phyloP scores from a whole-genome alignment of 2,888 invertebrate genomes.

The Erpobdella octoculata region DNA sequence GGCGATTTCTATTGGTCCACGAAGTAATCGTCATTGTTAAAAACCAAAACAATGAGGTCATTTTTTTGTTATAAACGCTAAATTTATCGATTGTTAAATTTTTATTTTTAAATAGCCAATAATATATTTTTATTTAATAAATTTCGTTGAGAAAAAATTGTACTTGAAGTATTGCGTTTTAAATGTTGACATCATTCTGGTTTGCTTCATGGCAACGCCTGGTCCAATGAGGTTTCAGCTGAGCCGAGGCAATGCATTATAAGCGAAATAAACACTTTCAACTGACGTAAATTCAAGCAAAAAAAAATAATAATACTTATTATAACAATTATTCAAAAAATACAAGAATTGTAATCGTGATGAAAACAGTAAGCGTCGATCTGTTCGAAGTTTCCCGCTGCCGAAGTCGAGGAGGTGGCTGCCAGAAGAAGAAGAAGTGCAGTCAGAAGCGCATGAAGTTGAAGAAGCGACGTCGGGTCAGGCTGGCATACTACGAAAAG shows the following conservation, averaged over 20 bases:
- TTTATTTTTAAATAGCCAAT: too few relatives aligned
- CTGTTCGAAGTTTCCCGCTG: constrained; percentile 2
- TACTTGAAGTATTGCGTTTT: too few relatives aligned
- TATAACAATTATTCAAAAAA: background rate
- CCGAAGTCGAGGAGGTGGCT: background rate
- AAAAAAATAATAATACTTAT: too few relatives aligned
- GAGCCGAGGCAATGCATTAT: background rate
- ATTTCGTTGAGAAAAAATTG: too few relatives aligned
- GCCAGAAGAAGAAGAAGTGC: constrained; percentile 15
- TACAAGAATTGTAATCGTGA: background rate
- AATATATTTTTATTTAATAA: too few relatives aligned
- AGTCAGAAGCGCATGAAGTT: constrained; percentile 1
- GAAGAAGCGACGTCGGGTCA: constrained; percentile 21
- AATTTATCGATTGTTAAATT: too few relatives aligned
- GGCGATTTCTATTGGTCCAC: too few relatives aligned
- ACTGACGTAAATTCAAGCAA: background rate
- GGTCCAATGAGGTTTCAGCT: background rate
- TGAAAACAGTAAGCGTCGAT: background rate
- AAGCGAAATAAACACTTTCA: background rate
- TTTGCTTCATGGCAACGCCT: too few relatives aligned
- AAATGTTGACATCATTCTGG: too few relatives aligned
- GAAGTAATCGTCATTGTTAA: too few relatives aligned
- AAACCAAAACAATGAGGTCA: too few relatives aligned
- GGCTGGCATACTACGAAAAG: constrained; percentile 21
- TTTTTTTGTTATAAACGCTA: too few relatives aligned